Conservation (phyloP, 2,113 vertebrate species). For the Pseudorasbora parva region DNA sequence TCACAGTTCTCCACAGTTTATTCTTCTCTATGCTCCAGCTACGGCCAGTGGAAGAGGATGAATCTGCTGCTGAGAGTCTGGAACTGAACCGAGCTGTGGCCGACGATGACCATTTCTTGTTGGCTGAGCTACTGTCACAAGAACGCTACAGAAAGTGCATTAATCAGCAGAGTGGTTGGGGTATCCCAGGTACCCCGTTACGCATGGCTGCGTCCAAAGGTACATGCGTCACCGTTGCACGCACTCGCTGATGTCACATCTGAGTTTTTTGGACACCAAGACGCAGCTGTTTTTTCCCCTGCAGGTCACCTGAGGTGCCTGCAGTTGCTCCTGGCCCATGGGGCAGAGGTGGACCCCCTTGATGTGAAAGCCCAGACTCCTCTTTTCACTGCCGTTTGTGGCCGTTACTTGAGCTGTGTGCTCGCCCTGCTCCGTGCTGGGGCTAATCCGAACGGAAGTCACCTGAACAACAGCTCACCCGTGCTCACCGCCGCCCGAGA, state of each 20-base stretch:
- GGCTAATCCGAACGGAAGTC: slow-evolving; percentile 84
- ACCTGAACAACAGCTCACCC: slow-evolving; percentile 90
- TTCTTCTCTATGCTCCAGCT: slow-evolving; percentile 29
- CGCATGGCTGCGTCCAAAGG: slow-evolving; percentile 84
- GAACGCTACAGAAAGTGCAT: slow-evolving; percentile 81
- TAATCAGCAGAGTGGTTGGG: slow-evolving; percentile 88
- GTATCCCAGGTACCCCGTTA: slow-evolving; percentile 85
- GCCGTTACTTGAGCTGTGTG: slow-evolving; percentile 88
- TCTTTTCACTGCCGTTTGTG: slow-evolving; percentile 88
- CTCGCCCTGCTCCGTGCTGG: slow-evolving; percentile 83
- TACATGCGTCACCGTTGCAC: background rate
- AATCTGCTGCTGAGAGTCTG: slow-evolving; percentile 74
- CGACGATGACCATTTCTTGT: slow-evolving; percentile 73
- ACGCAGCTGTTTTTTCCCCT: background rate
- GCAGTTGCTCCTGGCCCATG: slow-evolving; percentile 82
- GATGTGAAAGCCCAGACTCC: slow-evolving; percentile 96
- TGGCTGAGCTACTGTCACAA: slow-evolving; percentile 81
- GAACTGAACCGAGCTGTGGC: slow-evolving; percentile 82
- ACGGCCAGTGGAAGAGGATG: slow-evolving; percentile 66
- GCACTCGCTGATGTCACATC: background rate
- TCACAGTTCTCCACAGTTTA: slow-evolving; percentile 1
- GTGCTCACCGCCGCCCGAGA: slow-evolving; percentile 87
- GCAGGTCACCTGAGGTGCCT: slow-evolving; percentile 79
- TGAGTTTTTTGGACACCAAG: slow-evolving; percentile 7
- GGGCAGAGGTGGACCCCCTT: slow-evolving; percentile 88